phyloP scores from a whole-genome alignment of 2,888 invertebrate genomes.

The Tenodera sinensis region DNA sequence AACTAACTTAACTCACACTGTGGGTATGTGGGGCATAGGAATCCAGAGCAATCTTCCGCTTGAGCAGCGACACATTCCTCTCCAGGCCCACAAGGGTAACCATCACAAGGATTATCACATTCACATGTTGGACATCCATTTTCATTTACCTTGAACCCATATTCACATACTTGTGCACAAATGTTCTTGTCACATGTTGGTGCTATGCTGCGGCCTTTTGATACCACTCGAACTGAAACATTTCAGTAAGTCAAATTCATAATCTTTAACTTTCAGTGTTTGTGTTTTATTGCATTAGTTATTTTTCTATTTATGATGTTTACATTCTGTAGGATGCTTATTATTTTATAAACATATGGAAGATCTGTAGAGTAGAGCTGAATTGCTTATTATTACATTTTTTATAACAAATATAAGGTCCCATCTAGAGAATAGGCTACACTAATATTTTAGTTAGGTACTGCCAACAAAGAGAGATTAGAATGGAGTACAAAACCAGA shows the following conservation, averaged over 20 bases:
- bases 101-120: constrained; percentile 81
- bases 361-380: too few relatives aligned
- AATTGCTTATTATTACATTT: too few relatives aligned
- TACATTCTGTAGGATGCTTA: too few relatives aligned
- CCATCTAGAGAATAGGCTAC: too few relatives aligned
- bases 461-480: too few relatives aligned
- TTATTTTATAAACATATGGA: too few relatives aligned
- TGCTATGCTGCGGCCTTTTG: constrained; percentile 36
- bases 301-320: too few relatives aligned
- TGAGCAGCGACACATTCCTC: constrained; percentile 73
- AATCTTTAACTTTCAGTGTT: too few relatives aligned
- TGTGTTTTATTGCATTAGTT: too few relatives aligned
- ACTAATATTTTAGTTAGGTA: too few relatives aligned
- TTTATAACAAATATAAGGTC: too few relatives aligned
- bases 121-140: constrained; percentile 80
- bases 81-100: constrained; percentile 46
- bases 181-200: constrained; percentile 64
- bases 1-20: constrained; percentile 58
- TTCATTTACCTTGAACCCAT: constrained; percentile 69
- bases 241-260: neutral
- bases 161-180: constrained; percentile 80
- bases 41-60: constrained; percentile 49
- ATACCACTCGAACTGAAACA: neutral
- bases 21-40: constrained; percentile 70
- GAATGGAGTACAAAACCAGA: too few relatives aligned